Base-by-base conservation (phyloP, 1,140 invertebrate genomes). In the Polyergus mexicanus region DNA sequence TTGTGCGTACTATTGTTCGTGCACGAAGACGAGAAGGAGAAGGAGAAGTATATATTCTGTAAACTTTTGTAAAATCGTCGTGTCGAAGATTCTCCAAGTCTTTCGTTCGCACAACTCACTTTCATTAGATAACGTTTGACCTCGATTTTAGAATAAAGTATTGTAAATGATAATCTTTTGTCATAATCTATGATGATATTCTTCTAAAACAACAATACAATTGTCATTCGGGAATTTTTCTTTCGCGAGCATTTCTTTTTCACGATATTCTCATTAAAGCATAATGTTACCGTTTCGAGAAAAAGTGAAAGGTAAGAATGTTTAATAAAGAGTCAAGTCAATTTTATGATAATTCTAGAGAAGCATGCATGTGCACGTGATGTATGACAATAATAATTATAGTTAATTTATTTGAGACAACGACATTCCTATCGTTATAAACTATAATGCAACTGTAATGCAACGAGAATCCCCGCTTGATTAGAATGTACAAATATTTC, bases 301-400 rank as follows among this genome's bases (percentile, higher is more conserved):
- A 83, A 47, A 83, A 83, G 78, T 83, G 78, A 83, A 83, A 62
- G 68, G 77, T 80, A 19, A 11, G 13, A 72, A 72, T 72, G 47
- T 47, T 83, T 6, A 22, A 83, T 62, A 72, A 83, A 81, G 47
- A 72, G 68, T 72, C 68, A 72, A 83, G 25, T 38, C 25, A 74
- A 83, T 83, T 72, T 83, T 72, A 74, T 72, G 68, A 47, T 60
- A 54, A 72, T 47, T 56, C 38, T 32, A 72, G 51, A 72, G 51
- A 54, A 71, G 51, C 32, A 13, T 54, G 44, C 44, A 13, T 68
- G 44, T 68, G 62, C 78, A 74, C 68, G 78, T 54, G 68, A 83
- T 47, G 38, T 44, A 58, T 22, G 54, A 83, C 78, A 83, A 83
- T 83, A 60, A 68, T 60, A 83, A 72, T 81, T 38, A 72, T 35